These are phyloP conservation scores for Maniola jurtina DNA, from an alignment of 1,140 invertebrate species.

Conservation along the genomic window DNA sequence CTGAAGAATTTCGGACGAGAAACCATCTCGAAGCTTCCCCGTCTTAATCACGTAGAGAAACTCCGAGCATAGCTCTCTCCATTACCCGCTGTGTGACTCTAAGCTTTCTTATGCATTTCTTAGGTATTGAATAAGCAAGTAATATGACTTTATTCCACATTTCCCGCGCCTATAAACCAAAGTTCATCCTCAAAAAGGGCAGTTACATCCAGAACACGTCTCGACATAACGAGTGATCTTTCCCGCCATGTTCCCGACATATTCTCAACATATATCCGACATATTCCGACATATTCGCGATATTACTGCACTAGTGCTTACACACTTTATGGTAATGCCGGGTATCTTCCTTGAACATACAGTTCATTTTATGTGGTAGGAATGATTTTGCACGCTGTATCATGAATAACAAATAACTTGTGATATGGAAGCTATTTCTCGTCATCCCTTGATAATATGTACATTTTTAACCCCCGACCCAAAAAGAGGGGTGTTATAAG, in stretches of 20 bases:
- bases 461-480: too few relatives aligned
- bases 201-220: neutral
- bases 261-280: neutral
- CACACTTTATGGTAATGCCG: neutral
- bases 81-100: too few relatives aligned
- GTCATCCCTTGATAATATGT: too few relatives aligned
- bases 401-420: neutral
- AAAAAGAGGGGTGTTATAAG: too few relatives aligned
- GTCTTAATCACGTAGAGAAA: too few relatives aligned
- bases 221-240: neutral
- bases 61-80: too few relatives aligned
- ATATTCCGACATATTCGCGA: neutral
- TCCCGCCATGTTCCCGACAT: neutral
- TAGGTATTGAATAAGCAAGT: too few relatives aligned
- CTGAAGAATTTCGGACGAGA: too few relatives aligned
- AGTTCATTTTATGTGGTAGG: neutral
- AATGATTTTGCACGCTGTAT: constrained; percentile 4
- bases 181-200: neutral
- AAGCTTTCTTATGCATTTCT: too few relatives aligned
- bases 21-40: too few relatives aligned
- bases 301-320: neutral
- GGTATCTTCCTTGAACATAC: neutral
- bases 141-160: neutral
- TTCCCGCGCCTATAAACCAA: neutral
- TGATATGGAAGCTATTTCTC: too few relatives aligned